A percentile compares a stretch with the other conserved stretches of the same genome.
Evolutionary conservation across 2,888 invertebrate genomes (phyloP).

Genomic region (Tuta absoluta): DNA sequence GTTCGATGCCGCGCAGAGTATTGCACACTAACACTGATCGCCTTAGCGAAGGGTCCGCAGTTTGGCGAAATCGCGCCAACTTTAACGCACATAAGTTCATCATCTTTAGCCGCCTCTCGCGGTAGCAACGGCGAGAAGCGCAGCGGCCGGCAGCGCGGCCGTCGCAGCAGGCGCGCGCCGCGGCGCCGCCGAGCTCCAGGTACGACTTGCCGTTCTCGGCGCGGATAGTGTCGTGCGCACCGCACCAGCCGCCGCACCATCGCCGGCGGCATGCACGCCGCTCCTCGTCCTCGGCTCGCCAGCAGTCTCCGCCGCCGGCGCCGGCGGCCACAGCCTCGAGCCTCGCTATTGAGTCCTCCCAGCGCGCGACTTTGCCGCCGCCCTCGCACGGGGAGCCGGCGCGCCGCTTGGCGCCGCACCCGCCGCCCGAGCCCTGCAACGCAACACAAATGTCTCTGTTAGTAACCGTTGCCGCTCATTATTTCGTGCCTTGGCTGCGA

Average conservation of each 20-base stretch:
- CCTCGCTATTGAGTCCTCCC: conserved; percentile 77
- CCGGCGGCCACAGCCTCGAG: conserved; percentile 82
- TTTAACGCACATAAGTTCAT: conserved; percentile 96
- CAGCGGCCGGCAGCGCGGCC: conserved; percentile 88
- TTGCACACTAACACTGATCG: conserved; percentile 96
- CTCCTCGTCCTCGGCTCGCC: conserved; percentile 80
- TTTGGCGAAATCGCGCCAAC: conserved; percentile 92
- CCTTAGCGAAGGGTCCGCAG: conserved; percentile 93
- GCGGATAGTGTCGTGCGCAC: conserved; percentile 89
- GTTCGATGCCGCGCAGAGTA: conserved; percentile 92
- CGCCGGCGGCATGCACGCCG: conserved; percentile 78
- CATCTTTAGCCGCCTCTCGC: conserved; percentile 92
- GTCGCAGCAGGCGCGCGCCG: conserved; percentile 90
- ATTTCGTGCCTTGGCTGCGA: conserved; percentile 23
- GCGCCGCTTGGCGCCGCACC: conserved; percentile 80
- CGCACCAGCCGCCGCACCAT: conserved; percentile 80
- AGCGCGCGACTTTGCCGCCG: conserved; percentile 78
- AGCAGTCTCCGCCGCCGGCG: conserved; percentile 83
- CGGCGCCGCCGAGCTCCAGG: conserved; percentile 89
- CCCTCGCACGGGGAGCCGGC: conserved; percentile 76
- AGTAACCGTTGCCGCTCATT: conserved; percentile 23
- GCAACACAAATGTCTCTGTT: conserved; percentile 39
- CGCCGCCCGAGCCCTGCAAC: conserved; percentile 78
- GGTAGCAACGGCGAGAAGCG: conserved; percentile 90
- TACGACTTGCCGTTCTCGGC: conserved; percentile 96